Conservation (phyloP, 2,888 invertebrate genomes). For the Merodon equestris region DNA sequence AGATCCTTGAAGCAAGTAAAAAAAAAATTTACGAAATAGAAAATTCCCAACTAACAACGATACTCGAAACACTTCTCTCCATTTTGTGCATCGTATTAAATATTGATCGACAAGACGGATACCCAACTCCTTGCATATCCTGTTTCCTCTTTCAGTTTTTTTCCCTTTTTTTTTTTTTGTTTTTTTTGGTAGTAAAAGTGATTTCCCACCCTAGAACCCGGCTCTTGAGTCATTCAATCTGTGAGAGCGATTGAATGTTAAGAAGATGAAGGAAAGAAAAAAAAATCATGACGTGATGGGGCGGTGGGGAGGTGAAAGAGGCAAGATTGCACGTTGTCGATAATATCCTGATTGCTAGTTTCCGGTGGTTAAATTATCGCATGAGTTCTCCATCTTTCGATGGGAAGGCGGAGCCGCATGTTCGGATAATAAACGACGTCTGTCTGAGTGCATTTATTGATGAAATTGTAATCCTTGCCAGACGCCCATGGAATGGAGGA, state of each 20-base stretch:
- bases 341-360: conserved; percentile 62
- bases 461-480: conserved; percentile 49
- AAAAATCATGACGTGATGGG: conserved; percentile 44
- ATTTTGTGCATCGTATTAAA: conserved; percentile 57
- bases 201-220: conserved; percentile 58
- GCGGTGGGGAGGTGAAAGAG: too few species aligned
- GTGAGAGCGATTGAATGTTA: conserved; percentile 36
- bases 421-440: conserved; percentile 47
- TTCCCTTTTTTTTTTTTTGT: not conserved
- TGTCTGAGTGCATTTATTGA: conserved; percentile 60
- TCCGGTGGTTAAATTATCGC: conserved; percentile 60
- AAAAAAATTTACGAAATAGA: conserved; percentile 32
- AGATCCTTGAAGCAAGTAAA: conserved; percentile 18
- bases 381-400: conserved; percentile 19
- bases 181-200: conserved; percentile 29
- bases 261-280: conserved; percentile 4
- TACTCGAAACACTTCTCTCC: conserved; percentile 36
- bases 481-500: too few species aligned
- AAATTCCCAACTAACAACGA: conserved; percentile 55
- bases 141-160: too few species aligned
- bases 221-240: conserved; percentile 42
- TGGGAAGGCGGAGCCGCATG: conserved; percentile 5
- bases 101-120: conserved; percentile 50
- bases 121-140: conserved; percentile 17
- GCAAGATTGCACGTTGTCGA: conserved; percentile 41